Evolutionary conservation across 2,113 vertebrate species (phyloP), one percentile per base, ranked within the genome.

Genomic region (Lathamus discolor): DNA sequence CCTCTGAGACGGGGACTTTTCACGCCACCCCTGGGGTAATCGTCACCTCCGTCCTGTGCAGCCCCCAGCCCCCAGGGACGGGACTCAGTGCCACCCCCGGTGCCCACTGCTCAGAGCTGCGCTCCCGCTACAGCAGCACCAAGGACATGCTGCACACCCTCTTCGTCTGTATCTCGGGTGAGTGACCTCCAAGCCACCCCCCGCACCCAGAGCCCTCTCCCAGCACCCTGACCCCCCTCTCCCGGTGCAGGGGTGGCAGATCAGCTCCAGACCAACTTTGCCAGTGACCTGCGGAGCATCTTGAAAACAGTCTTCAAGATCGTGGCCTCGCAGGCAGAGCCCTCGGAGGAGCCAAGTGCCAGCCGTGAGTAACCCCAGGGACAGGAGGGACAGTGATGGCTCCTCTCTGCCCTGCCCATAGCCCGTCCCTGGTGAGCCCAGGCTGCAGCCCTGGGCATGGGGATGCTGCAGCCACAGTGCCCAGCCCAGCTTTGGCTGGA

Each of bases 211-310:
- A 35, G 9, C 57, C 57, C 3, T 3, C 17, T 10, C 41, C 5
- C 41, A 19, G 39, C 33, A 44, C 33, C 29, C 31, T 29, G 24
- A 35, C 8, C 16, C 9, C 25, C 9, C 10, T 6, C 18, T 83
- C 37, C 78, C 0, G 4, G 2, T 8, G 5, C 88, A 96, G 96
- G 98, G 28, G 98, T 98, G n/a, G 98, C 98, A 0, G 98, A 98
- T 82, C 98, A 98, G 92, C 97, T 98, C 41, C 98, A 98, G 96
- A 98, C 98, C 61, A 98, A 98, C 97, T 98, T 98, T 90, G 98
- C 98, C 83, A 97, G 98, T 11, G 98, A 98, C 70, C 86, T 98
- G 84, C 75, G 98, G 33, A 88, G 85, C 84, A 98, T 98, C 88
- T 90, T 98, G 76, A 98, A 98, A 95, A 97, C 94, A 0, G 98